Evolutionary conservation across 2,888 invertebrate genomes (phyloP), one percentile per base, ranked within the genome.

Genomic region (Amitus sp.): DNA sequence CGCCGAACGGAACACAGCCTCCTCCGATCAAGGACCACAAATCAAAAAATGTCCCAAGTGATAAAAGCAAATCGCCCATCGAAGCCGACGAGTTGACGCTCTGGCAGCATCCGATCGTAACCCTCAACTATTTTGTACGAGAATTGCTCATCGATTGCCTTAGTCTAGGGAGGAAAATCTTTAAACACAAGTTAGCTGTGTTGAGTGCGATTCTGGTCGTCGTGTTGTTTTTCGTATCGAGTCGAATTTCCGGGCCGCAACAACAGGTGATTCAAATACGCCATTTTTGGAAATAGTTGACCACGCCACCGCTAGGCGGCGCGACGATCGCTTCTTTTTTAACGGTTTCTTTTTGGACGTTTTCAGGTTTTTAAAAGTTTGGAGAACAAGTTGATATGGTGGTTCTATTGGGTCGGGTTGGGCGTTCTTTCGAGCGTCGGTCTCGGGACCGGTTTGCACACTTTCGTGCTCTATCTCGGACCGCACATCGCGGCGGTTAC

Each of bases 401-500:
- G 90, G 86, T 84, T 90, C 10, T 96, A 95, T 85, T 98, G 97
- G 97, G 86, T 96, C 63, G 90, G 93, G 9, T 87, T 98, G 45
- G 99, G 99, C 12, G 92, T 99, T 33, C 87, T 98, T 69, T 98
- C 98, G 34, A 98, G 98, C 0, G 96, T 99, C 53, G 99, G 99
- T 0, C 87, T 99, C 49, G 99, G 99, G 34, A 98, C 98, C 0
- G 99, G 99, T 1, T 87, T 99, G 51, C 99, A 99, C 83, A 99
- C 99, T 60, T 99, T 99, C 86, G 87, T 99, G 48, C 86, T 99
- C 62, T 99, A 99, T 84, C 85, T 99, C 78, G 99, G 99, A n/a
- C 99, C 99, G 23, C 98, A 98, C 80, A 99, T 99, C 84, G 98
- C 98, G 56, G 89, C 94, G 55, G 99, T 99, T 39, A 99, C 99